Evolutionary conservation across 2,113 vertebrate species (phyloP).

Genomic region (Cebus imitator): DNA sequence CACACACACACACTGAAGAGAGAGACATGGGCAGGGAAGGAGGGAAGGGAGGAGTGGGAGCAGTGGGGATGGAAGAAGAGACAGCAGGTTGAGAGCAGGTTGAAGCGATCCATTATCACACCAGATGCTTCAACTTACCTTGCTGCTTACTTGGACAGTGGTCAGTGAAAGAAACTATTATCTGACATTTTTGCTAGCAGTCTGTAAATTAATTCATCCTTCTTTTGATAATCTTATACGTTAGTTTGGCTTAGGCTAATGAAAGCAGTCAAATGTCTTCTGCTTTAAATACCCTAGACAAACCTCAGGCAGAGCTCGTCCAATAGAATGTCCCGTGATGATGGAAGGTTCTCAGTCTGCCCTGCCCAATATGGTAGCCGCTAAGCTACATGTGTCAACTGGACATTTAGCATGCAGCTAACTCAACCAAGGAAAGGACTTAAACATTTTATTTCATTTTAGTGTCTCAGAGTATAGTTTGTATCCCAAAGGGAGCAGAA

Average conservation of each 20-base stretch:
- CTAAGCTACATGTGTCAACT: background rate
- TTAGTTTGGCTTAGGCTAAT: background rate
- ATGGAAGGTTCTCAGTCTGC: background rate
- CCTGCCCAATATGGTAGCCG: background rate
- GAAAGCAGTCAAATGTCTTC: background rate
- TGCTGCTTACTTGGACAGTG: background rate
- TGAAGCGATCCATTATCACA: background rate
- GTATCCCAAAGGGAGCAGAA: background rate
- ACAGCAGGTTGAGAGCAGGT: too few species aligned
- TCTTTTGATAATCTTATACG: background rate
- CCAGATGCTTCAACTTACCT: background rate
- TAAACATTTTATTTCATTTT: background rate
- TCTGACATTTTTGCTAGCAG: background rate
- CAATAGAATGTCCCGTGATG: background rate
- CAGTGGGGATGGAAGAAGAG: too few species aligned
- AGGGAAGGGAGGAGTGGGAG: background rate
- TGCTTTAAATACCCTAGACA: background rate
- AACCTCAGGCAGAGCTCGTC: too few species aligned
- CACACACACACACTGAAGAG: too few species aligned
- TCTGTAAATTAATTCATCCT: background rate
- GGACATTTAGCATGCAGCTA: background rate
- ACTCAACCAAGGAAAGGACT: background rate
- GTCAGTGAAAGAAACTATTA: background rate
- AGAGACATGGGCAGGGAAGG: background rate
- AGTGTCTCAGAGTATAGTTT: background rate